Evolutionary conservation across 2,113 vertebrate species (phyloP).

Genomic region (Alosa alosa): DNA sequence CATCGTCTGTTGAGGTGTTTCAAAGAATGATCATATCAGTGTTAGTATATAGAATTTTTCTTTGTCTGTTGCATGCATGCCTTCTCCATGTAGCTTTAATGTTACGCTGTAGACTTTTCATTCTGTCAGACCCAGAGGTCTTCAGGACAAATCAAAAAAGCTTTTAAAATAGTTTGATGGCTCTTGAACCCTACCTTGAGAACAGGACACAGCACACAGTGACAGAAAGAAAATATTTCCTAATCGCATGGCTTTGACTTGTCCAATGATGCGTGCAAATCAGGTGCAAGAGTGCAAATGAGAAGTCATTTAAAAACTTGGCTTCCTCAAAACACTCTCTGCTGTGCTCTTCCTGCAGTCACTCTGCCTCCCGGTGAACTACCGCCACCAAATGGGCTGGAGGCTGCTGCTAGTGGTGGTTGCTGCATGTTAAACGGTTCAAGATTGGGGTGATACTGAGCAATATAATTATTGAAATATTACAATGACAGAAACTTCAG

Average conservation of each 20-base stretch:
- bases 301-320: not conserved
- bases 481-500: no score
- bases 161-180: no score
- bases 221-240: not conserved
- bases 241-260: not conserved
- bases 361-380: not conserved
- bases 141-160: no score
- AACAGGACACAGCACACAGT: not conserved
- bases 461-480: no score
- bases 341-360: not conserved
- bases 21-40: not conserved
- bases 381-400: not conserved
- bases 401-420: not conserved
- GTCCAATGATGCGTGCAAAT: no score
- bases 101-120: no score
- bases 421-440: not conserved
- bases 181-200: not conserved
- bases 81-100: no score
- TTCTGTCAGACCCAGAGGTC: no score
- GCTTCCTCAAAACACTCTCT: not conserved
- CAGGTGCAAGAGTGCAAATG: not conserved
- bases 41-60: not conserved
- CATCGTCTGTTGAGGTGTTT: slow-evolving; percentile 30
- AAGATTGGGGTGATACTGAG: no score
- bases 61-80: no score